Conservation (phyloP, 2,888 invertebrate genomes). For the Lasioglossum villosulum region DNA sequence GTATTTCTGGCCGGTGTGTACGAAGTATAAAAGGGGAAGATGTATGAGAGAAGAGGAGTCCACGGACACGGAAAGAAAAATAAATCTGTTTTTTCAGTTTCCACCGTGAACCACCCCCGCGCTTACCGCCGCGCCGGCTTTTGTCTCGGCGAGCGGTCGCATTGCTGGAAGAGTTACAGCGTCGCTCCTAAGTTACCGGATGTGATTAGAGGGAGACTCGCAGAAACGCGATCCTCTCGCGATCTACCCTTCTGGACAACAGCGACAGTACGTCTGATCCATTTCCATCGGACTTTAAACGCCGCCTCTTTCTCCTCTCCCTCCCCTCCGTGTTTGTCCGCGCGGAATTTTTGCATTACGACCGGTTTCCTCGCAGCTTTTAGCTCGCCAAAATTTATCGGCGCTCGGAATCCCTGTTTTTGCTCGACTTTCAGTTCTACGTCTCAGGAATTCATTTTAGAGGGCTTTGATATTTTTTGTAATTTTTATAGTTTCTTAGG, state of each 20-base stretch:
- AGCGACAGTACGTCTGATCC: background rate
- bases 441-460: background rate
- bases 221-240: constrained; percentile 35
- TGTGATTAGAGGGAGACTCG: constrained; percentile 62
- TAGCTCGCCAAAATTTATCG: background rate
- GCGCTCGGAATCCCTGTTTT: background rate
- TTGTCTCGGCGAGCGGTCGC: constrained; percentile 11
- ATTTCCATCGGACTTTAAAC: background rate
- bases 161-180: constrained; percentile 48
- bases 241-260: constrained; percentile 9
- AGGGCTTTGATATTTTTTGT: background rate
- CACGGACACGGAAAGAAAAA: constrained; percentile 61
- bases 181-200: constrained; percentile 61
- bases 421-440: background rate
- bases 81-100: constrained; percentile 65
- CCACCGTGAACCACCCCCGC: background rate
- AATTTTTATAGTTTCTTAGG: background rate
- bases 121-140: background rate
- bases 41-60: constrained; percentile 58
- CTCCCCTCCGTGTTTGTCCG: background rate
- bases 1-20: constrained; percentile 60
- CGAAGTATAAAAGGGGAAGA: constrained; percentile 68
- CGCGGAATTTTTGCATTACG: background rate
- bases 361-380: constrained; percentile 1
- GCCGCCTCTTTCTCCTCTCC: background rate